Base-by-base conservation (phyloP, 2,113 vertebrate species). In the Pterophyllum scalare region DNA sequence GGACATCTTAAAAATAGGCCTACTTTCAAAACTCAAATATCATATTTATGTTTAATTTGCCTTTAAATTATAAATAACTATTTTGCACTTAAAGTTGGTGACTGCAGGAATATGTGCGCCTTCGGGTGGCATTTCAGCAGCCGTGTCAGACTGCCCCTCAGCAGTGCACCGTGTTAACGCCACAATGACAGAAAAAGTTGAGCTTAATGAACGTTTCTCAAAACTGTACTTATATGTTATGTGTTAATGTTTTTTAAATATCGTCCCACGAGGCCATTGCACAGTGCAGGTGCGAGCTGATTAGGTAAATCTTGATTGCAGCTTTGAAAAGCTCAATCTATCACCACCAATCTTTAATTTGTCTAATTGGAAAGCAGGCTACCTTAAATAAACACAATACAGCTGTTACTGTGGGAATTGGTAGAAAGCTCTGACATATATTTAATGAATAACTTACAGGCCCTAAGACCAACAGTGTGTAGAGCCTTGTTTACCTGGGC, bases 381-480 rank as follows among this genome's bases (percentile, higher is more conserved):
- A 77, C 24, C 74, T 85, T 85, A 72, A 78, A 81, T 77, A 88
- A 83, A 86, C 52, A 82, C 80, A 88, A 77, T 40, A 46, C 81
- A 17, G 15, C 2, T 17, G 46, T 61, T 75, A 83, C 72, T 78
- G 74, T 77, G 72, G 83, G 81, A 94, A 83, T 88, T 80, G 59
- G 80, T 65, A 56, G 52, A 87, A 65, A 75, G 79, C 17, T 5
- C 74, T 87, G 85, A 91, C 86, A 79, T 89, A 90, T 93, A 86
- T 95, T 94, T 92, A 87, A 94, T 94, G 91, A 93, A 90, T 92
- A 91, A 91, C 84, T 93, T 83, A 87, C 85, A 86, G 86, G 81
- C 83, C 81, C 43, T 84, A 85, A 88, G 85, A 89, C 81, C 76
- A 79, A 77, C 75, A 74, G 59, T 72, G 75, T 74, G 77, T 75